Base-by-base conservation (phyloP, 1,140 invertebrate genomes). In the Nephotettix cincticeps region DNA sequence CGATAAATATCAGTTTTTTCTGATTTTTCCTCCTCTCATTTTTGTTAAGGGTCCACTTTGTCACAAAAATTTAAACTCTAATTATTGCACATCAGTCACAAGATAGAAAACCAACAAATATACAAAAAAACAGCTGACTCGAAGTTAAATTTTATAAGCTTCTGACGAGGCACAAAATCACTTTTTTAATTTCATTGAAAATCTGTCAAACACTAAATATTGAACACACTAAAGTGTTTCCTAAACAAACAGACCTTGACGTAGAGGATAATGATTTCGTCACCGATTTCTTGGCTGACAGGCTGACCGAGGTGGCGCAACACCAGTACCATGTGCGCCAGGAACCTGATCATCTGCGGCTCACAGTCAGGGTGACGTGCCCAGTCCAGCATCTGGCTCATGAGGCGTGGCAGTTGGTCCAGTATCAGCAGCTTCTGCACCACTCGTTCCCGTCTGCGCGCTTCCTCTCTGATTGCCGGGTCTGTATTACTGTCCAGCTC, bases 251-350 rank as follows among this genome's bases (percentile, higher is more conserved):
- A 61, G 77, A 82, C 80, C 72, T 80, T 75, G 27, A 88, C 87
- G 77, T 91, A 92, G 29, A 87, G 85, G 72, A 92, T 86, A 13
- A 97, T 78, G 68, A 96, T 86, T 76, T 87, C 86, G 77, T 93
- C 89, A 9, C 88, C 89, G 40, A 89, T 81, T 75, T 90, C 86
- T 61, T 90, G 85, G 78, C 89, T 85, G 27, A 84, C 80, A 64
- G 85, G 84, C 74, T 88, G 88, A 0, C 92, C 92, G 73, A 95
- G 89, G 71, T 90, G 86, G 36, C 91, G 84, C 28, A 97, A 86
- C 70, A 97, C 90, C 0, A 97, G 81, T 14, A 95, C 86, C 19
- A 98, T 80, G 82, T 98, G 95, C 0, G 93, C 71, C 89, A 76
- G 93, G 82, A 73, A 96, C 94, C 83, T 58, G 21, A 94, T 76